Percentiles rank a stretch among this genome's conserved stretches.
These are phyloP conservation scores for Origma solitaria DNA, from an alignment of 2,113 vertebrate genomes.

Conservation along the genomic window DNA sequence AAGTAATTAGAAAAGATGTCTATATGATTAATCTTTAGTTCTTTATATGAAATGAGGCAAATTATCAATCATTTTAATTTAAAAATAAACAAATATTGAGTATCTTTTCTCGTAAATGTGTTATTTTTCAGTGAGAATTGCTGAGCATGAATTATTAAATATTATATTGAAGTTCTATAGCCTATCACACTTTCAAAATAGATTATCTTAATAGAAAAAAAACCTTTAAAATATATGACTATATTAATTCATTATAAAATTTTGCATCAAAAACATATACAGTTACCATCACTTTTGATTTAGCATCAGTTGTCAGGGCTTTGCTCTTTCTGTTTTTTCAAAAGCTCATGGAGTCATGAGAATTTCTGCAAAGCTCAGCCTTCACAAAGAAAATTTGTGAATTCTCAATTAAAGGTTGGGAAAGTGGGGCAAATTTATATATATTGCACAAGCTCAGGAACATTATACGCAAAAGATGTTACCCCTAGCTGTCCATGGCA, in stretches of 20 bases:
- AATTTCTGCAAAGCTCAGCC: background rate
- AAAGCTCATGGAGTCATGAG: background rate
- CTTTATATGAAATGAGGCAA: background rate
- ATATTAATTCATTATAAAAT: background rate
- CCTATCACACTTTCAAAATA: background rate
- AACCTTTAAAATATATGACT: background rate
- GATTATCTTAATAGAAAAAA: background rate
- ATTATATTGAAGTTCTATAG: background rate
- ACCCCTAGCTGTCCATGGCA: background rate
- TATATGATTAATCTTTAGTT: background rate
- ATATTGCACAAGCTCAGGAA: background rate
- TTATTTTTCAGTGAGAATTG: background rate
- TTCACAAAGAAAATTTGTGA: background rate
- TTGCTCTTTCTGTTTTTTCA: background rate
- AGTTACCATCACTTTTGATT: background rate
- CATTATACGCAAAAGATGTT: accelerated
- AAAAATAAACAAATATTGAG: background rate
- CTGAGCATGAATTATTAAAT: background rate
- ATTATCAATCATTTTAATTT: background rate
- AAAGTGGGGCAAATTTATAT: accelerated
- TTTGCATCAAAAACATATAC: background rate
- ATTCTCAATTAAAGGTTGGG: background rate
- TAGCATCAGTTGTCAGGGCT: background rate
- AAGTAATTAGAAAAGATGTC: background rate
- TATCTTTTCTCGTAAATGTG: background rate